phyloP scores from a whole-genome alignment of 1,140 invertebrate genomes.

The Rhynchophorus ferrugineus region DNA sequence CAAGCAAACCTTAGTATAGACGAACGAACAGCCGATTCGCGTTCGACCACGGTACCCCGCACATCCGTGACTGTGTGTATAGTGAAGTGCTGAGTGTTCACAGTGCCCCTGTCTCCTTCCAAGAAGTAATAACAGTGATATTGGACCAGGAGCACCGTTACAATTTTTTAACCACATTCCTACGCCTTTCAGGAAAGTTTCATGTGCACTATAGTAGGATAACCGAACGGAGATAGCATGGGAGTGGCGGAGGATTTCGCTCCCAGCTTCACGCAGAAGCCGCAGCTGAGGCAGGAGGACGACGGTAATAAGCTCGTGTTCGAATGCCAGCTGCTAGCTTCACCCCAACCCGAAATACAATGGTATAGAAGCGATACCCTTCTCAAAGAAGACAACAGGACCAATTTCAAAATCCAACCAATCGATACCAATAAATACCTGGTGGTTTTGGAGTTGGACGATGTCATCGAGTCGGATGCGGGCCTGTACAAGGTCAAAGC shows the following conservation, averaged over 20 bases:
- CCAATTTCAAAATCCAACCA: slow-evolving; percentile 78
- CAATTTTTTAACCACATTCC: too few relatives aligned
- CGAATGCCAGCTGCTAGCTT: slow-evolving; percentile 75
- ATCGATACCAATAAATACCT: slow-evolving; percentile 79
- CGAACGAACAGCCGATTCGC: slow-evolving; percentile 41
- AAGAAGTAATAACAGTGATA: slow-evolving; percentile 35
- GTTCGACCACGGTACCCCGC: slow-evolving; percentile 34
- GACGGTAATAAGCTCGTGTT: slow-evolving; percentile 92
- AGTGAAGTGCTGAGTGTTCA: slow-evolving; percentile 29
- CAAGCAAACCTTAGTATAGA: slow-evolving; percentile 39
- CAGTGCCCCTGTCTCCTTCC: slow-evolving; percentile 12
- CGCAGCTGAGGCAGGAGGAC: slow-evolving; percentile 89
- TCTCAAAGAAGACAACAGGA: slow-evolving; percentile 73
- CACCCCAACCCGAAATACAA: slow-evolving; percentile 82
- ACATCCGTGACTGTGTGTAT: slow-evolving; percentile 28
- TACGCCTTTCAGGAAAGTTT: slow-evolving; percentile 31
- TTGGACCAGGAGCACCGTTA: too few relatives aligned
- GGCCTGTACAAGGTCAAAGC: slow-evolving; percentile 97
- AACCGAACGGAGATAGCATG: slow-evolving; percentile 46
- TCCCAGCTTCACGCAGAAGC: slow-evolving; percentile 95
- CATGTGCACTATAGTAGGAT: slow-evolving; percentile 37
- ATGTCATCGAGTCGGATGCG: slow-evolving; percentile 92
- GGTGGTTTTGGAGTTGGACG: slow-evolving; percentile 86
- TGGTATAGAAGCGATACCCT: slow-evolving; percentile 86
- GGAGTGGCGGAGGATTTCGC: slow-evolving; percentile 88